Conservation (phyloP, 2,888 invertebrate species). For the Incurvaria masculella region DNA sequence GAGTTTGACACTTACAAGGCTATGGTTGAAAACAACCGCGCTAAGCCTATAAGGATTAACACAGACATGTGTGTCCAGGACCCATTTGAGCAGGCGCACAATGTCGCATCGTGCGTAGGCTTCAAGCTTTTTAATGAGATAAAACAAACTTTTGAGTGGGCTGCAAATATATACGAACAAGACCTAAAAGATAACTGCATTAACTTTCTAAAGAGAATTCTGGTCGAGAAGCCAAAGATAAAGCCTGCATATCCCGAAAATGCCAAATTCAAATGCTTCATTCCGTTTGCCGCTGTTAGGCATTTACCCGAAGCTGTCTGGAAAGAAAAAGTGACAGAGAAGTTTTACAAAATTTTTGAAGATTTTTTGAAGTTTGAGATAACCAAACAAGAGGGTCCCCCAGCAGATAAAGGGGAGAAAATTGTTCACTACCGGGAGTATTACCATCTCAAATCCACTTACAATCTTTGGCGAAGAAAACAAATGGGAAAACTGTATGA, state of each 20-base stretch:
- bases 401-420: background rate
- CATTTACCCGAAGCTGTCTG: background rate
- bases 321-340: background rate
- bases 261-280: background rate
- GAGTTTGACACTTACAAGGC: slow-evolving; percentile 42
- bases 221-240: slow-evolving; percentile 28
- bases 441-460: background rate
- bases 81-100: slow-evolving; percentile 62
- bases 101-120: slow-evolving; percentile 42
- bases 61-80: slow-evolving; percentile 61
- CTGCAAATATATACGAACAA: slow-evolving; percentile 26
- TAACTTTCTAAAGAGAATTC: slow-evolving; percentile 25
- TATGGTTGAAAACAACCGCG: slow-evolving; percentile 23
- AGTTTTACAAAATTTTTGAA: background rate
- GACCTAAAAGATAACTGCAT: slow-evolving; percentile 21
- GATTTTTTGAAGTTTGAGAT: background rate
- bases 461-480: background rate
- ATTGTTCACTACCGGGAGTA: background rate
- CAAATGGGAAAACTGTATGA: background rate
- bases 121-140: slow-evolving; percentile 25
- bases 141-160: slow-evolving; percentile 26
- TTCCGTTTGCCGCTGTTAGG: background rate
- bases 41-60: slow-evolving; percentile 29
- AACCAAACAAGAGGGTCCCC: background rate
- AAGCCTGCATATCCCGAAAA: background rate